A percentile compares a stretch with the other conserved stretches of the same genome.
These are phyloP conservation scores for Unio delphinus DNA, from an alignment of 2,888 invertebrate genomes.

Conservation along the genomic window DNA sequence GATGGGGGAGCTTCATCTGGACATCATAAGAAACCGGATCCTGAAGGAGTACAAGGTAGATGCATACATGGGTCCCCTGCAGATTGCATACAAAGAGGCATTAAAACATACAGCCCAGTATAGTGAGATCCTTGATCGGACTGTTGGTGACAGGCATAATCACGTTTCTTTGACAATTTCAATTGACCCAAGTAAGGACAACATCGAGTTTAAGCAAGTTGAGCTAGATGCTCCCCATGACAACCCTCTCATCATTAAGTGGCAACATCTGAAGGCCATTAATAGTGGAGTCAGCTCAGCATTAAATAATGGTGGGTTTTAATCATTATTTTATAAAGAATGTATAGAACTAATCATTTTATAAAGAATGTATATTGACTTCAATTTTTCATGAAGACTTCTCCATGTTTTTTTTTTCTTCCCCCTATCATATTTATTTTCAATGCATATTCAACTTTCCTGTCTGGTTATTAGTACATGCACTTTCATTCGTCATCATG, in stretches of 20 bases:
- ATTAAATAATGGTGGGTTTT: conserved; percentile 44
- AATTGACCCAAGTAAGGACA: conserved; percentile 73
- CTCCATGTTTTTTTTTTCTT: no score
- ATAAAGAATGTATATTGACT: no score
- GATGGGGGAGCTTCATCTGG: conserved; percentile 98
- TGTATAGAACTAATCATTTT: no score
- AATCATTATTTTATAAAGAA: no score
- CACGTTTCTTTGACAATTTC: conserved; percentile 78
- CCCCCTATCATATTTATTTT: not conserved
- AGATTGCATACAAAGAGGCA: conserved; percentile 85
- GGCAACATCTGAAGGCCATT: conserved; percentile 80
- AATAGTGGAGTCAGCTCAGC: conserved; percentile 79
- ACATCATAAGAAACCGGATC: conserved; percentile 90
- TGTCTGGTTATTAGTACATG: not conserved
- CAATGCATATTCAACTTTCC: not conserved
- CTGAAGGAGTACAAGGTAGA: conserved; percentile 91
- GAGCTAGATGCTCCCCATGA: conserved; percentile 59
- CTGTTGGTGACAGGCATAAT: conserved; percentile 78
- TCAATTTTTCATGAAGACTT: no score
- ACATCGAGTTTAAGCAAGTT: conserved; percentile 44
- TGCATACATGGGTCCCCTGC: conserved; percentile 87
- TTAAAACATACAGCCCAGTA: conserved; percentile 69
- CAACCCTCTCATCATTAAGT: conserved; percentile 76
- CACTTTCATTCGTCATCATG: no score
- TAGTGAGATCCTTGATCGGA: conserved; percentile 77